These are phyloP conservation scores for Ormyrus pomaceus DNA, from an alignment of 2,888 invertebrate species.

Conservation along the genomic window DNA sequence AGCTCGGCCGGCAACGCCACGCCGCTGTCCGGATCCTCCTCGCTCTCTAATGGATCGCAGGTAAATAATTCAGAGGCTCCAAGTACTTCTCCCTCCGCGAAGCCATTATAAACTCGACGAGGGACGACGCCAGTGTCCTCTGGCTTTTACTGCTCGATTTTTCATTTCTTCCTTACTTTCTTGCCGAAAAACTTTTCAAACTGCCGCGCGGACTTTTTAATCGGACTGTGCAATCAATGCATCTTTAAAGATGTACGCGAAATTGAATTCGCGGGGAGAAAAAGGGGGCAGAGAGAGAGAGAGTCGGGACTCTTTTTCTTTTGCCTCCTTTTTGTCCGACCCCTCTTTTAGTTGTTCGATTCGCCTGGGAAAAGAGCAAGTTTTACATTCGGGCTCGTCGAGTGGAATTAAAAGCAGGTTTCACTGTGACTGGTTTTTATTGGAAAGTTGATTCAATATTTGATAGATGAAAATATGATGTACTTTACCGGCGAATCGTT, in stretches of 20 bases:
- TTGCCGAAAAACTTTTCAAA: no score
- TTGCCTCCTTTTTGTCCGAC: constrained; percentile 35
- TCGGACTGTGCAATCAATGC: constrained; percentile 50
- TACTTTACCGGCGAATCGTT: constrained; percentile 28
- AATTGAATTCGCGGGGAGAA: constrained; percentile 52
- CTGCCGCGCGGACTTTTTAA: constrained; percentile 27
- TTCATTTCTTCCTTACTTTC: no score
- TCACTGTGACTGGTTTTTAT: constrained; percentile 52
- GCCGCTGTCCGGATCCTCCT: constrained; percentile 55
- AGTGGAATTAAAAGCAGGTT: constrained; percentile 54
- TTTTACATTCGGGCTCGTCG: constrained; percentile 47
- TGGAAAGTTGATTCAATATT: constrained; percentile 56
- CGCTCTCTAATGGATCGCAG: constrained; percentile 71
- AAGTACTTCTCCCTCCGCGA: neutral
- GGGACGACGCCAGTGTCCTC: neutral
- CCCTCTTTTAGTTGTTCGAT: constrained; percentile 48
- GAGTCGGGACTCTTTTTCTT: constrained; percentile 18
- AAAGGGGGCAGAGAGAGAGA: neutral
- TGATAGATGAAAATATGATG: constrained; percentile 55
- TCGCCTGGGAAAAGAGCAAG: constrained; percentile 52
- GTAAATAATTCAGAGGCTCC: constrained; percentile 61
- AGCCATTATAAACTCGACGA: neutral
- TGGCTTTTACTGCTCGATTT: neutral
- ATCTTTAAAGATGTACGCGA: constrained; percentile 51
- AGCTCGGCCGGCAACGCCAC: constrained; percentile 7